These are phyloP conservation scores for Dryadula phaetusa DNA, from an alignment of 2,888 invertebrate species.

Conservation along the genomic window DNA sequence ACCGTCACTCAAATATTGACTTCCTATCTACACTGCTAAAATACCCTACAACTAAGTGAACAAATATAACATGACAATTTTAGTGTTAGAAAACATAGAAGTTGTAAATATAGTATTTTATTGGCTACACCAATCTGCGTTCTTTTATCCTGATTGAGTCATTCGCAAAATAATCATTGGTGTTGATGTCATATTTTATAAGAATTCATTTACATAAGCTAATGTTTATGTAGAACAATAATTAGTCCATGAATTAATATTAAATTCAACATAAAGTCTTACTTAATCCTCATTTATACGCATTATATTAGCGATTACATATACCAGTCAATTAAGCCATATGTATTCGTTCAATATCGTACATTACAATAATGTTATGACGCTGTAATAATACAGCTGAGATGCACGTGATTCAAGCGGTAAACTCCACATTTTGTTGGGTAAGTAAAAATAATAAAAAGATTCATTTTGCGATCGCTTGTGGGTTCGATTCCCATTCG, in stretches of 20 bases:
- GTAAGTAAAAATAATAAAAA: too few species aligned
- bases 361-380: neutral
- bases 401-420: neutral
- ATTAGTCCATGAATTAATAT: neutral
- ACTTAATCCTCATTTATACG: neutral
- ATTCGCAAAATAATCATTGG: neutral
- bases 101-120: conserved; percentile 9
- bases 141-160: neutral
- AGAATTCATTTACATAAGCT: conserved; percentile 7
- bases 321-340: neutral
- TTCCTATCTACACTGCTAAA: too few species aligned
- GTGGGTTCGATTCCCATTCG: too few species aligned
- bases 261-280: conserved; percentile 6
- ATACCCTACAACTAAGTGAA: neutral
- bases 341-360: neutral
- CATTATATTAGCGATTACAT: conserved; percentile 9
- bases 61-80: conserved; percentile 4
- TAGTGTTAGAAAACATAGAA: neutral
- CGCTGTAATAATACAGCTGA: neutral
- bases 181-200: neutral
- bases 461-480: too few species aligned
- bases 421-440: too few species aligned
- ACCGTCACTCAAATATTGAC: too few species aligned
- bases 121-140: neutral
- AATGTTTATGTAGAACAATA: neutral